Base-by-base conservation (phyloP, 1,140 invertebrate genomes). In the Lepidurus apus region DNA sequence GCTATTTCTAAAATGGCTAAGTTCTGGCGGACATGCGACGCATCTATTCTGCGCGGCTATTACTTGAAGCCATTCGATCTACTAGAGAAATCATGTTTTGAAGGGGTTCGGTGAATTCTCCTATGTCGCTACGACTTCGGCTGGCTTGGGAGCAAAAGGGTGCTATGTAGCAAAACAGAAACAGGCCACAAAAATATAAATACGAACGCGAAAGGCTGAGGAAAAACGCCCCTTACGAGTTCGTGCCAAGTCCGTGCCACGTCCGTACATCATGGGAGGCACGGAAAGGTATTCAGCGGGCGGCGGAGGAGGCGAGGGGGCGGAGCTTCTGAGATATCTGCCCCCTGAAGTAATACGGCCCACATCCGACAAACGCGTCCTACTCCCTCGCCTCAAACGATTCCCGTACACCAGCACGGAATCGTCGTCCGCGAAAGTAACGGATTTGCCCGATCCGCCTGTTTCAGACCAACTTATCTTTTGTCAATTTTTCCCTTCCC, bases 371-470 rank as follows among this genome's bases (percentile, higher is more conserved):
- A 9, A 65, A 13, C 53, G 53, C 53, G 53, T 65, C 53, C 53
- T 65, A 21, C 53, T 65, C 53, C 53, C 53, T 73, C 78, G 73
- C 74, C 78, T 34, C 65, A 74, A 47, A 42, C 78, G 78, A 65
- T 77, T 43, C 34, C 78, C 78, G 43, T 74, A 79, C 34, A 75
- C 73, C 43, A 79, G 78, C 42, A 79, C 74, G 42, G 73, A 74
- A 43, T 79, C 78, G 21, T 79, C 78, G 44, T 75, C 75, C 73
- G 78, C 78, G 47, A 79, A 79, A 43, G 78, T 79, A n/a, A 79
- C 78, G 43, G 78, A 75, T 74, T 79, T 79, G 78, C 42, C 42
- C 78, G 74, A 75, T 74, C 75, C 78, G 65, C 53, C 53, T 65
- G 53, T 65, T 65, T 65, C 53, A 65, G 53, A 65, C 53, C 53